Conservation (phyloP, 2,113 vertebrate genomes). For the Hemiprocne comata region DNA sequence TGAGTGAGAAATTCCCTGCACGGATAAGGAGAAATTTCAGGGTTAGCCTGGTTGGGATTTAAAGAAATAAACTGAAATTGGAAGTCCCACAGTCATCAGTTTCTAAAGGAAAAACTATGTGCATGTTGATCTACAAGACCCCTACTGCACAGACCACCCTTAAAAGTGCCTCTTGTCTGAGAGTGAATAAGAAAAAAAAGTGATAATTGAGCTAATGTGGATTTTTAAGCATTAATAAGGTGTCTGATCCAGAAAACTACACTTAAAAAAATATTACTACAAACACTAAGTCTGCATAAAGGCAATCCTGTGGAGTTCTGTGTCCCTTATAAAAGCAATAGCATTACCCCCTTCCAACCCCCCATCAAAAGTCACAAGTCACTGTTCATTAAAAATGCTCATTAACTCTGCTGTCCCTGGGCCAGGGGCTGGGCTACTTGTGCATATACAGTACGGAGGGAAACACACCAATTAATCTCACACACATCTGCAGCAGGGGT, state of each 20-base stretch:
- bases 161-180: not conserved
- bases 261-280: constrained; percentile 17
- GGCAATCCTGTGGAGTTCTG: not conserved
- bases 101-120: not conserved
- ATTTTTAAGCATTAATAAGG: not conserved
- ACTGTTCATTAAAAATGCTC: constrained; percentile 60
- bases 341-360: not conserved
- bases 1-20: not conserved
- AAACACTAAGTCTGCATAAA: constrained; percentile 2
- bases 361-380: constrained; percentile 44
- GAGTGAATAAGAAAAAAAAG: not conserved
- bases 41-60: not conserved
- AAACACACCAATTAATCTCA: constrained; percentile 49
- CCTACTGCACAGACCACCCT: not conserved
- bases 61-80: not conserved
- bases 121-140: not conserved
- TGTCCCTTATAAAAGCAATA: not conserved
- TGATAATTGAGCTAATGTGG: not conserved
- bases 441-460: not conserved
- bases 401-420: constrained; percentile 52
- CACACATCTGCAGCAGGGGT: constrained; percentile 41
- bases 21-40: not conserved
- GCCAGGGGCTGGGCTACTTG: constrained; percentile 23
- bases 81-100: not conserved
- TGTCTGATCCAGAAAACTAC: not conserved